A percentile compares a stretch with the other conserved stretches of the same genome.
Conservation (phyloP, 2,888 invertebrate genomes). For the Artemia sinica region DNA sequence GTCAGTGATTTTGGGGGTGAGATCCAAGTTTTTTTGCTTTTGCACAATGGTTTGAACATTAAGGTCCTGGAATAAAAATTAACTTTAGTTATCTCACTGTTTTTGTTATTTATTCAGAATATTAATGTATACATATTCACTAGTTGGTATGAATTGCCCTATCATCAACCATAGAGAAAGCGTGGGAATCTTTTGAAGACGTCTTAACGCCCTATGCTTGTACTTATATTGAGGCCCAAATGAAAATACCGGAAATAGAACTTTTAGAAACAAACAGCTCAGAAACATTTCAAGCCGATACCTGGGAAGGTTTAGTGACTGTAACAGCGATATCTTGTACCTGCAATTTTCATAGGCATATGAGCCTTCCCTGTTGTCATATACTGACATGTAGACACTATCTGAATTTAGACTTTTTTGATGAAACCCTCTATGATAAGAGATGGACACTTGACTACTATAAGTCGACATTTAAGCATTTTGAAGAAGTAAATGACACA, state of each 20-base stretch:
- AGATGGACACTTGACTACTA: conserved; percentile 3
- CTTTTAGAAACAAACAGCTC: background rate
- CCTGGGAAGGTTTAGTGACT: conserved; percentile 5
- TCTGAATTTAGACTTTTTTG: background rate
- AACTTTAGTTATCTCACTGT: too few relatives aligned
- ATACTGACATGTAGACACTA: conserved; percentile 1
- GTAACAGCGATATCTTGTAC: conserved; percentile 2
- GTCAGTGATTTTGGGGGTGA: too few relatives aligned
- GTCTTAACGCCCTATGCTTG: background rate
- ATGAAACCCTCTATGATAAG: conserved; percentile 9
- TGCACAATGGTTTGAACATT: too few relatives aligned
- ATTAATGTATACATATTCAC: too few relatives aligned
- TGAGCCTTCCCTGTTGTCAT: conserved; percentile 7
- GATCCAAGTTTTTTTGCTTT: too few relatives aligned
- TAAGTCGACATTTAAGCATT: background rate
- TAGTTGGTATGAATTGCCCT: too few relatives aligned
- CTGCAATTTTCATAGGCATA: background rate
- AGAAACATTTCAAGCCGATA: background rate
- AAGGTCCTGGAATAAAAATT: too few relatives aligned
- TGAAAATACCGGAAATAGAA: background rate
- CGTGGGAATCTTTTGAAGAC: background rate
- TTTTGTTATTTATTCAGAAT: too few relatives aligned
- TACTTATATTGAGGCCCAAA: background rate
- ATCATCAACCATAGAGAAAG: too few relatives aligned
- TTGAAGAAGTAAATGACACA: too few relatives aligned